Evolutionary conservation across 2,797 vertebrate genomes (phyloP), one percentile per base, ranked within the genome.

Genomic region (Oreortyx pictus): DNA sequence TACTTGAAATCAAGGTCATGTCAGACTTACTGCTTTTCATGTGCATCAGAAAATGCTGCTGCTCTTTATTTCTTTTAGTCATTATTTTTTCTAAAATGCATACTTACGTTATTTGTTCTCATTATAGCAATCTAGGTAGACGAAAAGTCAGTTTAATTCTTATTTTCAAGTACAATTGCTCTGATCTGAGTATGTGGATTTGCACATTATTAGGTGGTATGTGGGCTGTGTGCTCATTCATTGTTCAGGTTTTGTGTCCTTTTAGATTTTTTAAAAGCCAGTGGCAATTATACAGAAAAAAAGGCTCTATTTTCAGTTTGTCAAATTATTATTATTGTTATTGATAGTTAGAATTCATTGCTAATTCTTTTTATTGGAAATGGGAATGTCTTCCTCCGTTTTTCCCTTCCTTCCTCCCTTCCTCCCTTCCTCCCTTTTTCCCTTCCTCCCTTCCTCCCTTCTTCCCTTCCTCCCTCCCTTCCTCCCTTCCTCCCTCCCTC

Each of bases 111-210:
- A 44, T 89, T 89, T 93, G 44, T 88, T 89, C 75, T 90, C 33
- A 64, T 57, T 82, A 54, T 61, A 72, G 8, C 31, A 31, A 35
- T 83, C 17, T 47, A 29, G 9, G 54, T 81, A 75, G 92, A 94
- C 82, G 24, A 90, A 76, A 91, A 88, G 33, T 86, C 44, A 80
- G 29, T 64, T 90, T 91, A 91, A 93, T 90, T 88, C 56, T 61
- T 82, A 44, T 43, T 92, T 76, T 91, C 46, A 95, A 79, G 92
- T 73, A 73, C 94, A 90, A 92, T 79, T 70, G 86, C 37, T 57
- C 18, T 95, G 56, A 86, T 88, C 54, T 94, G 70, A 84, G 80
- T 84, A 86, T 46, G 39, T 59, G 54, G 46, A 78, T 92, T 86
- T 90, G 41, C 33, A 66, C 67, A 50, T 88, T 88, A 77, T 41